Percentiles rank a stretch among this genome's conserved stretches.
These are phyloP conservation scores for Jaculus jaculus DNA, from an alignment of 2,113 vertebrate genomes.

Conservation along the genomic window DNA sequence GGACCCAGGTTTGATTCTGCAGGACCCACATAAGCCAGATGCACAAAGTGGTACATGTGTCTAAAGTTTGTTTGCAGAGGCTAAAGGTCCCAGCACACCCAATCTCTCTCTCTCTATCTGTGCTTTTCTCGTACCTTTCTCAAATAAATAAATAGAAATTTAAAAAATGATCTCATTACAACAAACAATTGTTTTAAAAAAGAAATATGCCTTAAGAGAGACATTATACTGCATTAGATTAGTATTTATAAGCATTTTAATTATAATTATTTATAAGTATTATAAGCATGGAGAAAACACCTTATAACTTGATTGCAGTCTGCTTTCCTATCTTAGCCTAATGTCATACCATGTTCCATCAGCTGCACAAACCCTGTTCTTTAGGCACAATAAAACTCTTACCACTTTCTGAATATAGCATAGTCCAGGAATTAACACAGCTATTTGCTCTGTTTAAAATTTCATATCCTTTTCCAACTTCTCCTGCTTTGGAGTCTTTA, in stretches of 20 bases:
- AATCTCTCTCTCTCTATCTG: no score
- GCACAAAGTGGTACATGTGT: no score
- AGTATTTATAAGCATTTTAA: background rate
- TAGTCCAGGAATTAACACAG: conserved; percentile 32
- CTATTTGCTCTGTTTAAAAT: conserved; percentile 37
- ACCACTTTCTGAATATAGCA: conserved; percentile 5
- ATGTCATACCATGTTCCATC: background rate
- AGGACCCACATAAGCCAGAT: no score
- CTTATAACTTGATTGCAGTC: background rate
- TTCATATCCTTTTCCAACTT: conserved; percentile 8
- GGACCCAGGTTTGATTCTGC: no score
- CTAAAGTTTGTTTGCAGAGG: no score
- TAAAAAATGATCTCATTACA: no score
- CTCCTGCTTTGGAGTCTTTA: conserved; percentile 14
- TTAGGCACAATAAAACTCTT: conserved; percentile 6
- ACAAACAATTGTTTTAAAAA: background rate
- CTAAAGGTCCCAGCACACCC: no score
- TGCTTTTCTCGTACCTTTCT: no score
- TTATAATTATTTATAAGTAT: conserved; percentile 10
- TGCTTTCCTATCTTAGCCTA: background rate
- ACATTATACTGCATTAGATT: background rate
- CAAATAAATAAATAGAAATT: no score
- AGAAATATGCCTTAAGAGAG: background rate
- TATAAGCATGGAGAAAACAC: background rate
- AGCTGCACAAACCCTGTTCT: background rate